Base-by-base conservation (phyloP, 53 echinoderm and acorn worm species). In the Temnopleurus reevesii region DNA sequence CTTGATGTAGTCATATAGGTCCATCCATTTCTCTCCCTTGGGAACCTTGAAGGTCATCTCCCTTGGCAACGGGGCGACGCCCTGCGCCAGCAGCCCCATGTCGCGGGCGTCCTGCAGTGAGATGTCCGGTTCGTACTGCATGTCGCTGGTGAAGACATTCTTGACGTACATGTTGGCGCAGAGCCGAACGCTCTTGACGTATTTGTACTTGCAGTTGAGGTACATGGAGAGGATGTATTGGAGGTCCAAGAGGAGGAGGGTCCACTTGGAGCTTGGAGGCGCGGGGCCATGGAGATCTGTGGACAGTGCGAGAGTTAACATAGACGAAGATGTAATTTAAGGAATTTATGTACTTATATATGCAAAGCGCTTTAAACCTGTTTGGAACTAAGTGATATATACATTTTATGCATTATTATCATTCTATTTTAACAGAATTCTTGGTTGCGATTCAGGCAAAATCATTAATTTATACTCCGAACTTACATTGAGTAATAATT, bases 141-240 rank as follows among this genome's bases (percentile, higher is more conserved):
- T 92, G 90, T 95, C 98, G 55, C 94, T 95, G 63, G 98, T 97
- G 81, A 97, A 94, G 55, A 97, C 91, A 76, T 95, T 95, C 91
- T 97, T 97, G 82, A 97, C 88, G 53, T 91, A 90, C 76, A 97
- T 89, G 90, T 94, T 97, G 77, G 95, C 94, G 77, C 98, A 97
- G 53, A 97, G 93, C 25, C 96, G 94, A 23, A 96, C 82, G 17
- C 90, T 91, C 90, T 97, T 97, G 43, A 96, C 92, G 64, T 95
- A 93, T 26, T 93, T 90, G 90, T 95, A 97, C 87, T 91, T 95
- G 76, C 95, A 88, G 53, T 96, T 97, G 89, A 97, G 93, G 93
- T 97, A 97, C 93, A 97, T 97, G 76, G 98, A 97, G 27, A 97
- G 90, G 81, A 96, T 97, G 87, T 97, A 97, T 80, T 95, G 98